phyloP scores from a whole-genome alignment of 2,113 vertebrate genomes.

The Garra rufa region DNA sequence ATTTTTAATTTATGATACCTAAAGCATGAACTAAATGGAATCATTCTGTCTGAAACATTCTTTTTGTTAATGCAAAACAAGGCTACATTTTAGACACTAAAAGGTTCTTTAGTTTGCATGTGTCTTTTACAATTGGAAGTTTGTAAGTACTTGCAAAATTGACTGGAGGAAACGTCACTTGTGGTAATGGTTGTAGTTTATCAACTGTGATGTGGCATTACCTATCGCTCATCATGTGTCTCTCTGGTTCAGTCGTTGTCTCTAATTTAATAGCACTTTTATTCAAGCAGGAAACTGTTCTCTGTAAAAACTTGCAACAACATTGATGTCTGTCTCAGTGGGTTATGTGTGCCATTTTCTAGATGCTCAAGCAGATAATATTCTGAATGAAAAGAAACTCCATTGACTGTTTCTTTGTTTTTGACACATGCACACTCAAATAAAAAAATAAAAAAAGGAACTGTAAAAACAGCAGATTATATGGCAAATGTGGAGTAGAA shows the following conservation, averaged over 20 bases:
- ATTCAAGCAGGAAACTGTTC: slow-evolving; percentile 18
- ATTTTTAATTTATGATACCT: background rate
- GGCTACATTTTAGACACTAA: too few relatives aligned
- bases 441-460: too few relatives aligned
- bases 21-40: background rate
- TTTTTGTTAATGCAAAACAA: background rate
- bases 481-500: slow-evolving; percentile 4
- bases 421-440: background rate
- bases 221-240: slow-evolving; percentile 7
- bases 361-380: slow-evolving; percentile 31
- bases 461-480: background rate
- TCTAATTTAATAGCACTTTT: slow-evolving; percentile 32
- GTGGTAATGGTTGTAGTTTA: slow-evolving; percentile 23
- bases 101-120: background rate
- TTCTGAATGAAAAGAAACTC: slow-evolving; percentile 10
- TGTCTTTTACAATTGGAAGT: background rate
- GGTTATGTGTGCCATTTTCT: slow-evolving; percentile 8
- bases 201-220: slow-evolving; percentile 37
- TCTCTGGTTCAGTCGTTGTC: slow-evolving; percentile 18
- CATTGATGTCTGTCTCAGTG: slow-evolving; percentile 26
- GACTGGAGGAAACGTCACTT: slow-evolving; percentile 19
- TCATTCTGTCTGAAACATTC: background rate
- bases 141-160: slow-evolving; percentile 5
- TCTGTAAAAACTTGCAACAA: slow-evolving; percentile 8
- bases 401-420: slow-evolving; percentile 12